These are phyloP conservation scores for Riparia riparia DNA, from an alignment of 2,113 vertebrate species.

Conservation along the genomic window DNA sequence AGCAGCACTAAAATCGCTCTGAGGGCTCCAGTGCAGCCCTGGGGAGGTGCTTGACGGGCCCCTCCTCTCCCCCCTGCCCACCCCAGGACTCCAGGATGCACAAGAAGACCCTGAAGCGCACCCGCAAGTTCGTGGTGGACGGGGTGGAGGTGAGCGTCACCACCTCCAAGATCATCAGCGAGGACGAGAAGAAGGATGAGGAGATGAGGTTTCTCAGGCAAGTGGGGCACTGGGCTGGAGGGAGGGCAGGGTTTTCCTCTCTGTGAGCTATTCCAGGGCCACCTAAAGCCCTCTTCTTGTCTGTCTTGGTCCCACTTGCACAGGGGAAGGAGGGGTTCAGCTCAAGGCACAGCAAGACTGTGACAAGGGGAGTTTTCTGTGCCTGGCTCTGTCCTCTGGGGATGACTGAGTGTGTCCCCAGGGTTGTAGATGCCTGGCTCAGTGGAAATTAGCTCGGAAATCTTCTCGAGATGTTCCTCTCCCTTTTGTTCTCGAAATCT, in stretches of 20 bases:
- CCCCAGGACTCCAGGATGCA: slow-evolving; percentile 80
- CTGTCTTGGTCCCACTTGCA: background rate
- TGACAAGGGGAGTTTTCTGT: background rate
- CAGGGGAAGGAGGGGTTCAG: background rate
- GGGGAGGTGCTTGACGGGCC: background rate
- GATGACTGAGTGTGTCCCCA: background rate
- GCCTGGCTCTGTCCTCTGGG: background rate
- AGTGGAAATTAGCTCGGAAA: background rate
- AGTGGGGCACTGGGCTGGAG: background rate
- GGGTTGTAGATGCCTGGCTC: background rate
- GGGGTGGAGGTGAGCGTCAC: slow-evolving; percentile 96
- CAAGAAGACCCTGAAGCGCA: slow-evolving; percentile 94
- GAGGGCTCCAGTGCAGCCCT: background rate
- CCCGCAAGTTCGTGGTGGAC: slow-evolving; percentile 91
- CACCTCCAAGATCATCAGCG: slow-evolving; percentile 95
- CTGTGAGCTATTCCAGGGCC: rapidly evolving
- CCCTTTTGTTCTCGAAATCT: background rate
- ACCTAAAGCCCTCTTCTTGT: background rate
- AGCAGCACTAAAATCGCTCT: rapidly evolving
- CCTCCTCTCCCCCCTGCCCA: background rate
- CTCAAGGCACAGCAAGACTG: background rate
- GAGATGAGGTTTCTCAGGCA: slow-evolving; percentile 97
- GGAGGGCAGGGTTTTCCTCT: background rate
- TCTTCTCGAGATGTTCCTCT: background rate
- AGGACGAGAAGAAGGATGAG: slow-evolving; percentile 97